Evolutionary conservation across 2,888 invertebrate species (phyloP).

Genomic region (Ennomos erosarius): DNA sequence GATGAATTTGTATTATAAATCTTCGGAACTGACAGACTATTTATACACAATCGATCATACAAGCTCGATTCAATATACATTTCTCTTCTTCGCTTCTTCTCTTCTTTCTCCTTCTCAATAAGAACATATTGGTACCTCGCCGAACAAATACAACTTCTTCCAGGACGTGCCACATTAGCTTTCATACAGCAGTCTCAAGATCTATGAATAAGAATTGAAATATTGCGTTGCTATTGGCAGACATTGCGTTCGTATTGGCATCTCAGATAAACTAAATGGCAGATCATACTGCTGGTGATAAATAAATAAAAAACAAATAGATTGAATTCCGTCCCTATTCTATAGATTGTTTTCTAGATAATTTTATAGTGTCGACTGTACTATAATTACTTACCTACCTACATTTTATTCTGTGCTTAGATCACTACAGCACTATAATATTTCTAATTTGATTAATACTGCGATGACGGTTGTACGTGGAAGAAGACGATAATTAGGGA

Average conservation of each 20-base stretch:
- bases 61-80: slow-evolving; percentile 6
- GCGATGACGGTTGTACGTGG: no score
- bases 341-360: no score
- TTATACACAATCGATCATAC: not conserved
- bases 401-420: no score
- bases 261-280: slow-evolving; percentile 3
- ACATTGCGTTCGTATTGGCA: slow-evolving; percentile 41
- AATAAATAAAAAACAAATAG: no score
- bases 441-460: not conserved
- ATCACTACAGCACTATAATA: no score
- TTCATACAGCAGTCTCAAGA: slow-evolving; percentile 35
- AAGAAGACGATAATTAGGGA: no score
- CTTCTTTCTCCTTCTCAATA: not conserved
- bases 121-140: not conserved
- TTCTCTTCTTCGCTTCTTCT: no score
- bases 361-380: no score
- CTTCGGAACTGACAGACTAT: slow-evolving; percentile 1
- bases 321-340: no score
- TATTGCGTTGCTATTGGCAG: slow-evolving; percentile 47
- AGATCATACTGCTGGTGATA: not conserved
- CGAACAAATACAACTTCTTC: slow-evolving; percentile 20
- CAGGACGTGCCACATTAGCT: slow-evolving; percentile 36
- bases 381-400: no score
- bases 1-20: not conserved
- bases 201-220: slow-evolving; percentile 55